phyloP scores from a whole-genome alignment of 2,888 invertebrate genomes.

The Trachelus tabidus region DNA sequence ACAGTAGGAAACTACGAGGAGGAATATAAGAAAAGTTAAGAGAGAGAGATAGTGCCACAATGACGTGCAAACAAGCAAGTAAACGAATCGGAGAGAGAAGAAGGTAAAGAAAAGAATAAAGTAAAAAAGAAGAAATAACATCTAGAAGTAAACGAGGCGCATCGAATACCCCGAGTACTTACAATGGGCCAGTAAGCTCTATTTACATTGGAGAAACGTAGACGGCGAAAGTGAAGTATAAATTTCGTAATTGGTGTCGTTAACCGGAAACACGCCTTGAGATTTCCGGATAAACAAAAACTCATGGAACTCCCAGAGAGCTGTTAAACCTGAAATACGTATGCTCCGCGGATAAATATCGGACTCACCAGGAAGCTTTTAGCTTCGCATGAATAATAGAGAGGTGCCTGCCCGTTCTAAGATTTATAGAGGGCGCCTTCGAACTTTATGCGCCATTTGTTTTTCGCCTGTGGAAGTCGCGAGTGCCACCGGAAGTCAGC shows the following conservation, averaged over 20 bases:
- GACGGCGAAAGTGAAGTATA: background rate
- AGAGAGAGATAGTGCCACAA: background rate
- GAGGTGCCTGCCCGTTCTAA: background rate
- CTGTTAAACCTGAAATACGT: background rate
- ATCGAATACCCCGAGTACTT: background rate
- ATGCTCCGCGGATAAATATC: background rate
- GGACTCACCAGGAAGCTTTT: background rate
- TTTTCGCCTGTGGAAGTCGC: background rate
- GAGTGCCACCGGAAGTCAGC: background rate
- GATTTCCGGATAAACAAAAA: background rate
- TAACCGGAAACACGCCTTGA: background rate
- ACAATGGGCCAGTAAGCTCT: background rate
- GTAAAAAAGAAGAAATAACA: background rate
- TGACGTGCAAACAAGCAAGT: constrained; percentile 8
- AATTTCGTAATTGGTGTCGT: background rate
- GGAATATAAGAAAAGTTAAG: background rate
- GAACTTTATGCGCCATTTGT: background rate
- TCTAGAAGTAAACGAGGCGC: background rate
- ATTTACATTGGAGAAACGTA: background rate
- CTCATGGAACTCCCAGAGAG: background rate
- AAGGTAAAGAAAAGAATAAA: constrained; percentile 12
- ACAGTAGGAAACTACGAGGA: background rate
- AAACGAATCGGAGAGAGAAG: constrained; percentile 13
- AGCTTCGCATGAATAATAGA: constrained; percentile 6
- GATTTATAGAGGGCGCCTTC: constrained; percentile 1